These are phyloP conservation scores for Orthonychiurus folsomi DNA, from an alignment of 2,888 invertebrate genomes.

Conservation along the genomic window DNA sequence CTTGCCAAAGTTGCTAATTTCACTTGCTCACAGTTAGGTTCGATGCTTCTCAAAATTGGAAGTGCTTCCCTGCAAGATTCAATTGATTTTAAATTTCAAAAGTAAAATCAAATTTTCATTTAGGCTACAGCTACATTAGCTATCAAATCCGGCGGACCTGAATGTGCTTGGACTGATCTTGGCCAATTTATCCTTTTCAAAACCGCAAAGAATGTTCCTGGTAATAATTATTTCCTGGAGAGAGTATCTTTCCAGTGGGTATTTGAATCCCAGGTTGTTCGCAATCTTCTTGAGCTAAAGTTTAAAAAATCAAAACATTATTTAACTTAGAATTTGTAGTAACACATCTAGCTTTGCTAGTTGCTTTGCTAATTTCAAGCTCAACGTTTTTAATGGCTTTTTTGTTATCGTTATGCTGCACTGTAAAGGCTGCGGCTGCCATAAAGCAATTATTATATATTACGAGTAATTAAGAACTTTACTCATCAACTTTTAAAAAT, in stretches of 20 bases:
- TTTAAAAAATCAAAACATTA: no score
- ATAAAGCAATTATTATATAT: no score
- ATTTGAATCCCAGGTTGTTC: no score
- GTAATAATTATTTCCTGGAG: conserved; percentile 24
- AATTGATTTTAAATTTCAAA: conserved; percentile 1
- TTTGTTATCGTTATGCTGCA: no score
- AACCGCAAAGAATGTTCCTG: conserved; percentile 36
- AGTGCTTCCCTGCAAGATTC: conserved; percentile 25
- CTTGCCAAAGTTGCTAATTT: conserved; percentile 23
- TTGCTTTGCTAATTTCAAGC: no score
- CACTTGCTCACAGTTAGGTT: conserved; percentile 26
- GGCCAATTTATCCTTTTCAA: conserved; percentile 20
- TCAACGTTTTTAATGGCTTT: no score
- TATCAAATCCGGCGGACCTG: conserved; percentile 15
- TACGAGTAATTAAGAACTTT: no score
- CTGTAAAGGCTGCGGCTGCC: no score
- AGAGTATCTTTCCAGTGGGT: conserved; percentile 13
- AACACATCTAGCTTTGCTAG: no score
- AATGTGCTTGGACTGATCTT: conserved; percentile 23
- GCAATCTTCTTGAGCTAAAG: conserved; percentile 34
- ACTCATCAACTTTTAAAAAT: no score
- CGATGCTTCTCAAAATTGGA: conserved; percentile 26
- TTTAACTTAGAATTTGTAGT: no score
- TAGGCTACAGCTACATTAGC: no score
- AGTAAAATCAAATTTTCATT: not conserved